phyloP scores from a whole-genome alignment of 2,888 invertebrate species.

The Drosophila pseudotalamancana region DNA sequence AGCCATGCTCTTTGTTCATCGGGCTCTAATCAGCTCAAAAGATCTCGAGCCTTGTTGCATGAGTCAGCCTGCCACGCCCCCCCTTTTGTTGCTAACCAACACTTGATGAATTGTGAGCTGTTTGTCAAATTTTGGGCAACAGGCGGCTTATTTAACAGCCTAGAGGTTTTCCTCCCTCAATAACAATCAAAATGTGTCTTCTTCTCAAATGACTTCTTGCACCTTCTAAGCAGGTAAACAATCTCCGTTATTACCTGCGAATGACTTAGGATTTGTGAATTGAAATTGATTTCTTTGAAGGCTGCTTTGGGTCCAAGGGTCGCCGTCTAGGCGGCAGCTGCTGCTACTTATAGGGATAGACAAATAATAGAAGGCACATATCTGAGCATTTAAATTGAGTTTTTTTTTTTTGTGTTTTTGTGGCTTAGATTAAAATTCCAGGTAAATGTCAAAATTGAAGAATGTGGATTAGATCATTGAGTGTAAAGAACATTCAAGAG shows the following conservation, averaged over 20 bases:
- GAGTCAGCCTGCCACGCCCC: conserved; percentile 51
- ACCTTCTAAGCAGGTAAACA: conserved; percentile 55
- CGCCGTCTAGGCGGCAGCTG: conserved; percentile 42
- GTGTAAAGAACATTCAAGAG: conserved; percentile 1
- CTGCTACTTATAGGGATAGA: conserved; percentile 36
- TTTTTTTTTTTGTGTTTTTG: conserved; percentile 7
- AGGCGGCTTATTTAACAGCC: conserved; percentile 15
- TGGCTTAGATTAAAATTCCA: conserved; percentile 29
- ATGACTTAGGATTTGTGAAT: conserved; percentile 55
- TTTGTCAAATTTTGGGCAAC: conserved; percentile 54
- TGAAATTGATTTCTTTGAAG: conserved; percentile 44
- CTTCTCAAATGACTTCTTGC: conserved; percentile 57
- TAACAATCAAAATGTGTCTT: conserved; percentile 35
- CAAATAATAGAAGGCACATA: conserved; percentile 14
- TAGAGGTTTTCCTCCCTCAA: conserved; percentile 3
- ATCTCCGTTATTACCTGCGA: conserved; percentile 44
- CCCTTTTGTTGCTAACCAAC: conserved; percentile 41
- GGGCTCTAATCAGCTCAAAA: conserved; percentile 38
- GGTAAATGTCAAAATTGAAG: conserved; percentile 28
- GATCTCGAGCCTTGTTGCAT: conserved; percentile 26
- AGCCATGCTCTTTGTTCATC: conserved; percentile 16
- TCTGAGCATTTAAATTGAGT: conserved; percentile 21
- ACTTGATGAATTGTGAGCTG: conserved; percentile 52
- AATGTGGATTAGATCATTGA: conserved; percentile 44
- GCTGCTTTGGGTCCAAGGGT: conserved; percentile 4